Percentiles rank a stretch among this genome's conserved stretches.
Conservation (phyloP, 1,140 invertebrate species). For the Lepidotrigona ventralis region DNA sequence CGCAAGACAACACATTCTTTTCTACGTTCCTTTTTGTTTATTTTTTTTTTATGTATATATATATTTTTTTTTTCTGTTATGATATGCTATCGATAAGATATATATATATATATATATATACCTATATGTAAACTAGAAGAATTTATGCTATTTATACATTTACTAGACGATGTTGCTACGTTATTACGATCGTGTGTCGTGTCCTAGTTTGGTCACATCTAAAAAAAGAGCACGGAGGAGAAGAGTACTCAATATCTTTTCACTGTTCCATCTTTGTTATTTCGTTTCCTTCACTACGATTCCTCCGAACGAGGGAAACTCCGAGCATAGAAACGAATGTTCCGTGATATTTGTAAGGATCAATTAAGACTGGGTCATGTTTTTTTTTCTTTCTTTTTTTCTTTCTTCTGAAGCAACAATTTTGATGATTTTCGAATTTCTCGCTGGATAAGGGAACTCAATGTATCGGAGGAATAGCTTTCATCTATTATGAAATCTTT, state of each 20-base stretch:
- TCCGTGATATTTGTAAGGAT: no score
- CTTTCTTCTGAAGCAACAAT: no score
- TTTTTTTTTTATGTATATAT: background rate
- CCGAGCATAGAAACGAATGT: no score
- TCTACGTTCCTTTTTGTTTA: background rate
- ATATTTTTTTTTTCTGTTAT: background rate
- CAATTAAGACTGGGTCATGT: no score
- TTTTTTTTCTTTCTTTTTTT: no score
- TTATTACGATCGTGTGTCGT: slow-evolving; percentile 40
- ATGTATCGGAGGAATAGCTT: slow-evolving; percentile 25
- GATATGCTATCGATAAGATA: slow-evolving; percentile 11
- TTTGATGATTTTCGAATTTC: no score
- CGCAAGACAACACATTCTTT: background rate
- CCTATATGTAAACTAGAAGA: slow-evolving; percentile 32
- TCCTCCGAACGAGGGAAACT: slow-evolving; percentile 2
- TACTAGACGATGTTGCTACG: slow-evolving; percentile 46
- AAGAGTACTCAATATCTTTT: slow-evolving; percentile 58
- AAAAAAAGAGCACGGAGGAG: slow-evolving; percentile 48
- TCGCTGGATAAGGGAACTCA: background rate
- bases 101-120: background rate
- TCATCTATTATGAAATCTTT: background rate
- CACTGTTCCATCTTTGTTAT: background rate
- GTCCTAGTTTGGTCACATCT: slow-evolving; percentile 51
- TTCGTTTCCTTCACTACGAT: background rate
- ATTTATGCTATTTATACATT: slow-evolving; percentile 47